Evolutionary conservation across 1,140 invertebrate genomes (phyloP), one percentile per base, ranked within the genome.

Genomic region (Stenopsyche tienmushanensis): DNA sequence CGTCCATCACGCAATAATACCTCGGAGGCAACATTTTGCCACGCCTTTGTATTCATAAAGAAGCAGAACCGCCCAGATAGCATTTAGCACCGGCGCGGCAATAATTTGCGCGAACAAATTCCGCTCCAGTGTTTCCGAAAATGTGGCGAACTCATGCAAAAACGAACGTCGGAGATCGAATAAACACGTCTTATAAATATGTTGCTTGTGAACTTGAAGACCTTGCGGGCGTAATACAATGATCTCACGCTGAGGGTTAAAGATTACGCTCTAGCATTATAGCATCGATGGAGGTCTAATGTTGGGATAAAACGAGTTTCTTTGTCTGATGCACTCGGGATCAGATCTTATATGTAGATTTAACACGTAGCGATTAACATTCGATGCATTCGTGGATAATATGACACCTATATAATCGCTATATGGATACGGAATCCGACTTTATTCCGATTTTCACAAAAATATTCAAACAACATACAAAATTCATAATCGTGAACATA

Each of bases 41-140:
- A 23, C 59, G 59, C 59, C 59, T 18, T 47, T 42, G 59, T 52
- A 44, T 62, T 49, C 59, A 52, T 50, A 50, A 62, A 52, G 29
- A 62, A 62, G 59, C 29, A 42, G 34, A n/a, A 13, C 50, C 59
- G 47, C 45, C 45, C 47, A 50, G 24, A 13, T 44, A 9, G 20
- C 59, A 52, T 44, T 52, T 62, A 62, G 59, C 47, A 50, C 58
- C 45, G 15, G n/a, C 20, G 41, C 13, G 18, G 10, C 15, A 15
- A 39, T 57, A 57, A 57, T 57, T 57, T 25, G 39, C 54, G 41
- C 54, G 26, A 17, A 39, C 39, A 57, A n/a, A n/a, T n/a, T n/a
- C n/a, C n/a, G n/a, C n/a, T n/a, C n/a, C n/a, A n/a, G n/a, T n/a
- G n/a, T n/a, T n/a, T n/a, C 13, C 34, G 34, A 39, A 13, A 39